Evolutionary conservation across 2,888 invertebrate species (phyloP), one percentile per base, ranked within the genome.

Genomic region (Tanytarsus gracilentus): DNA sequence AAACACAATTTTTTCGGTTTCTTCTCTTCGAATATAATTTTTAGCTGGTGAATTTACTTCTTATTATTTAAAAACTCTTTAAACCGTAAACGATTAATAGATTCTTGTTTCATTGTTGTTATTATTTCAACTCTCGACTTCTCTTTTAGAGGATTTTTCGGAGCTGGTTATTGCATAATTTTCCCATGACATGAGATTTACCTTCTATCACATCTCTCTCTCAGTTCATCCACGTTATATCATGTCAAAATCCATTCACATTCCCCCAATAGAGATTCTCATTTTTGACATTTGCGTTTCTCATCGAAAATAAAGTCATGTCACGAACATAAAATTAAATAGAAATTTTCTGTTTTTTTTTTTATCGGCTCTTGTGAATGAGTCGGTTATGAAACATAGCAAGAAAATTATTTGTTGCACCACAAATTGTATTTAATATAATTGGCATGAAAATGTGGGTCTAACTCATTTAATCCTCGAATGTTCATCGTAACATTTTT

Each of bases 291-390:
- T 55, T 55, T 55, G 55, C 55, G 39, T 39, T 55, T 55, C 55
- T 21, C 14, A 40, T 6, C 33, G 5, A 55, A 55, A 55, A 55
- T 55, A 55, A 40, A 55, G 40, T 40, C 55, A 23, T 55, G 55
- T 55, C 55, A 55, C 55, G 55, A 55, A 55, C 55, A 55, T 55
- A 33, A 40, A 55, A 39, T 55, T 55, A 55, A 55, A 55, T 55
- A 55, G 55, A 55, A 55, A 55, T 51, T 51, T 36, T 49, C 49
- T 25, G 25, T 25, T 25, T 14, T 14, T 27, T 33, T 52, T 30
- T 52, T 26, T 18, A 18, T 52, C 14, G 25, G 40, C 26, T 53
- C 40, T 11, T n/a, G 9, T 40, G 6, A 23, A 8, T 18, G 16
- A 8, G 18, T 29, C 21, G n/a, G 26, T 36, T 33, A 53, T 21